phyloP scores from a whole-genome alignment of 2,888 invertebrate genomes.

The Eucera pruinosa region DNA sequence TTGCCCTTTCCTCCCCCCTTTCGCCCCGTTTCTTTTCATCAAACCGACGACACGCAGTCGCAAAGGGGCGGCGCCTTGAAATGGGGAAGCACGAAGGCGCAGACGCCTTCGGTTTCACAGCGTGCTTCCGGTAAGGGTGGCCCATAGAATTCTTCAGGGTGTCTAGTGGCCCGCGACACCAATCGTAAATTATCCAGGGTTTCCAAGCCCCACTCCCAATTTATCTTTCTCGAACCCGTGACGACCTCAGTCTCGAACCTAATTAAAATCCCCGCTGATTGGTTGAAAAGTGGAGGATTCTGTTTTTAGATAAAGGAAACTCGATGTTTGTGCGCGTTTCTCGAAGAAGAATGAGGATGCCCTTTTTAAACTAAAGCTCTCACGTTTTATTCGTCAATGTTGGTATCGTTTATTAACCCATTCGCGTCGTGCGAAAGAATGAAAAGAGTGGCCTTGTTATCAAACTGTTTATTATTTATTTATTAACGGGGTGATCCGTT shows the following conservation, averaged over 20 bases:
- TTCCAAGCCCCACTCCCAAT: conserved; percentile 50
- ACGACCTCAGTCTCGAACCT: conserved; percentile 11
- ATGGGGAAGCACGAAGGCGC: conserved; percentile 32
- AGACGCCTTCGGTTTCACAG: conserved; percentile 66
- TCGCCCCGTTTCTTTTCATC: conserved; percentile 10
- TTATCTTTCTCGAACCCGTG: conserved; percentile 42
- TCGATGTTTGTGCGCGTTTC: too few species aligned
- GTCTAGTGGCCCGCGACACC: conserved; percentile 64
- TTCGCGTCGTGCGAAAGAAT: too few species aligned
- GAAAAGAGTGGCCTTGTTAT: too few species aligned
- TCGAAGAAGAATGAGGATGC: too few species aligned
- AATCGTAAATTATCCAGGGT: conserved; percentile 65
- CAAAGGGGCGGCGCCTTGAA: conserved; percentile 47
- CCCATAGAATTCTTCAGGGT: conserved; percentile 62
- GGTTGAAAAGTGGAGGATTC: too few species aligned
- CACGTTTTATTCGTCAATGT: too few species aligned
- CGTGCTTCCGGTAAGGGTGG: conserved; percentile 75
- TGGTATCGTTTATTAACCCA: too few species aligned
- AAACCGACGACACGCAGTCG: conserved; percentile 45
- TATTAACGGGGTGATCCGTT: too few species aligned
- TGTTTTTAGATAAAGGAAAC: too few species aligned
- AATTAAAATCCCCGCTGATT: conserved; percentile 43
- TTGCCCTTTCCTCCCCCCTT: conserved; percentile 1
- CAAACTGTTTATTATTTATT: too few species aligned
- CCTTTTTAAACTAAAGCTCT: too few species aligned